Percentiles rank a stretch among this genome's conserved stretches.
phyloP scores from a whole-genome alignment of 2,888 invertebrate species.

The Labia minor region DNA sequence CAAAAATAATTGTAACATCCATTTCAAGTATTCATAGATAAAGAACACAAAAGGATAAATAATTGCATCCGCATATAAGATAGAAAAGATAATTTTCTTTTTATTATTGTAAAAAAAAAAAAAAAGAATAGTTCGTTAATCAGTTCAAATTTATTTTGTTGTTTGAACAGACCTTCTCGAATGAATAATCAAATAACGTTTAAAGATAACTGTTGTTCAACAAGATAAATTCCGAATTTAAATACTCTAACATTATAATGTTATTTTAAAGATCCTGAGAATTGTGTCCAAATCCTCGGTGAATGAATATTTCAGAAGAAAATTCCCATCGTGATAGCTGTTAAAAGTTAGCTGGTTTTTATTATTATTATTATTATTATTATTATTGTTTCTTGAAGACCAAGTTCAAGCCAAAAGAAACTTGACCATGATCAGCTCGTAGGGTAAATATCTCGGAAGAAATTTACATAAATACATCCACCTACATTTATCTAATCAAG shows the following conservation, averaged over 20 bases:
- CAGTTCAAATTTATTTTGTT: too few species aligned
- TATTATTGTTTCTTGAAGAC: not conserved
- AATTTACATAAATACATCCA: not conserved
- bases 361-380: too few species aligned
- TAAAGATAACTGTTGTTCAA: not conserved
- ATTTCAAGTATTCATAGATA: too few species aligned
- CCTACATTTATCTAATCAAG: too few species aligned
- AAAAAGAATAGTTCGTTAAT: too few species aligned
- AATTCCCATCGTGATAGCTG: not conserved
- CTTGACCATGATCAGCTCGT: not conserved
- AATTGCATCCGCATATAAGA: too few species aligned
- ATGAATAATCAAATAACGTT: not conserved
- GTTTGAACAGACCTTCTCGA: too few species aligned
- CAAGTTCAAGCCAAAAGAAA: not conserved
- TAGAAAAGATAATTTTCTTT: too few species aligned
- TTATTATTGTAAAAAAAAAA: too few species aligned
- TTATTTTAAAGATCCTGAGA: slow-evolving; percentile 7
- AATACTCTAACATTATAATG: not conserved
- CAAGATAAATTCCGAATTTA: slow-evolving; percentile 2
- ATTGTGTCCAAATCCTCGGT: not conserved
- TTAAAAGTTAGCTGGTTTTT: not conserved
- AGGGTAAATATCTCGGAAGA: not conserved
- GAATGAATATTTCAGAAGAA: not conserved
- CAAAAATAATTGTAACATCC: too few species aligned
- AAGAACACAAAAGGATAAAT: too few species aligned